These are phyloP conservation scores for Cyprinodon diabolis DNA, from an alignment of 2,797 vertebrate species.

Conservation along the genomic window DNA sequence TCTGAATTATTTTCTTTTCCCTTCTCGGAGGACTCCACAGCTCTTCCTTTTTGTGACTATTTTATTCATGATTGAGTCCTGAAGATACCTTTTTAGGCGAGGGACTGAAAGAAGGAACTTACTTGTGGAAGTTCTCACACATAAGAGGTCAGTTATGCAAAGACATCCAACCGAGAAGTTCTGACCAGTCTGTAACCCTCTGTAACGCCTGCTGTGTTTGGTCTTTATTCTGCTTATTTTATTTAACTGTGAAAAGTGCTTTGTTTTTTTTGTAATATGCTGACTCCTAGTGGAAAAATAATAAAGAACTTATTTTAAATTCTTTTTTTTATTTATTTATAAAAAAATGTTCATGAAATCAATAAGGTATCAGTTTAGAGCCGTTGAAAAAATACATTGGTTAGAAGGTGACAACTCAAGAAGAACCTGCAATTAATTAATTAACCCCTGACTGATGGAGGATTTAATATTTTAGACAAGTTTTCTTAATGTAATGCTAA, in stretches of 20 bases:
- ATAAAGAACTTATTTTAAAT: slow-evolving; percentile 71
- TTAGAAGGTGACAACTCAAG: too few species aligned
- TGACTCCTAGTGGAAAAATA: slow-evolving; percentile 69
- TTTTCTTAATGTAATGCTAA: too few species aligned
- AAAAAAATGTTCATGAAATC: too few species aligned
- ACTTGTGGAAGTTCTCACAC: slow-evolving; percentile 3
- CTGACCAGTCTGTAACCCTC: slow-evolving; percentile 24
- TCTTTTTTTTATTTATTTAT: slow-evolving; percentile 20
- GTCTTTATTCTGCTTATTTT: slow-evolving; percentile 67
- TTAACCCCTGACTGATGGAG: too few species aligned
- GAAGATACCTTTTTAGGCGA: slow-evolving; percentile 31
- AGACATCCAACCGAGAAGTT: slow-evolving; percentile 21
- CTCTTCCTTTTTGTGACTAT: slow-evolving; percentile 10
- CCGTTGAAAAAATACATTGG: too few species aligned
- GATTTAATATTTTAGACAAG: too few species aligned
- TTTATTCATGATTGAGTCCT: slow-evolving; percentile 61
- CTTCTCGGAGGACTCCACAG: too few species aligned
- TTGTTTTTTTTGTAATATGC: slow-evolving; percentile 71
- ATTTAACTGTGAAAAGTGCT: slow-evolving; percentile 78
- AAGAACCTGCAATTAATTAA: too few species aligned
- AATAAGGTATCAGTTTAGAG: too few species aligned
- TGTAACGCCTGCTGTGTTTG: slow-evolving; percentile 54
- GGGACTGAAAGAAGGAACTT: slow-evolving; percentile 55
- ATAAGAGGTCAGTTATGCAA: background rate
- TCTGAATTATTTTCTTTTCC: background rate